Evolutionary conservation across 2,797 vertebrate genomes (phyloP).

Genomic region (Acipenser ruthenus): DNA sequence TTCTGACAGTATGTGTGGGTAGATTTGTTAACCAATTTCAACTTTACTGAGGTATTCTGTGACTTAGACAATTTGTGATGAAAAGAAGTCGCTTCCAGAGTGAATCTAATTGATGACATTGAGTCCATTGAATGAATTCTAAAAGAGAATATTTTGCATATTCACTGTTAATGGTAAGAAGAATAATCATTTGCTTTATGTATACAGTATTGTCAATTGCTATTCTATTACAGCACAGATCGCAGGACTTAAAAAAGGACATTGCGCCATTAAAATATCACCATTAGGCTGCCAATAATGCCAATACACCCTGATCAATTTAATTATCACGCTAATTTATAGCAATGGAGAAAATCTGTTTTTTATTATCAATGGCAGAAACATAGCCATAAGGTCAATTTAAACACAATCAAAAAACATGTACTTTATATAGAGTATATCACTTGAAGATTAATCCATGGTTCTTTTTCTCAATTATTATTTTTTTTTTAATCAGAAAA

Average conservation of each 20-base stretch:
- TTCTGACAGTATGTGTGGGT: background rate
- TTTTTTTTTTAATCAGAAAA: background rate
- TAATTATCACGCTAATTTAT: conserved; percentile 4
- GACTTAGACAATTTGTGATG: too few relatives aligned
- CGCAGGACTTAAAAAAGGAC: background rate
- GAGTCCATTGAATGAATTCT: background rate
- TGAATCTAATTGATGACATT: background rate
- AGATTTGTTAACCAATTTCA: background rate
- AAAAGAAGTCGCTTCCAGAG: background rate
- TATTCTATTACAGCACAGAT: background rate
- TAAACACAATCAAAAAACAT: too few relatives aligned
- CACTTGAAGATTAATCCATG: too few relatives aligned
- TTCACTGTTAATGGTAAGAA: background rate
- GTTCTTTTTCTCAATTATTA: too few relatives aligned
- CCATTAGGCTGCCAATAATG: background rate
- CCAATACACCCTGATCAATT: background rate
- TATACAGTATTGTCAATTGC: background rate
- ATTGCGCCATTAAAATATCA: conserved; percentile 1
- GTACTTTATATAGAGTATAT: too few relatives aligned
- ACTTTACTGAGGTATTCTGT: too few relatives aligned
- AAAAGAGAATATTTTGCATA: background rate
- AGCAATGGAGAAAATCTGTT: background rate
- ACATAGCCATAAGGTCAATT: too few relatives aligned
- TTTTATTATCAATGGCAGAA: background rate
- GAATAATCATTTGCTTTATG: background rate